These are phyloP conservation scores for Scophthalmus maximus DNA, from an alignment of 2,113 vertebrate genomes.

Conservation along the genomic window DNA sequence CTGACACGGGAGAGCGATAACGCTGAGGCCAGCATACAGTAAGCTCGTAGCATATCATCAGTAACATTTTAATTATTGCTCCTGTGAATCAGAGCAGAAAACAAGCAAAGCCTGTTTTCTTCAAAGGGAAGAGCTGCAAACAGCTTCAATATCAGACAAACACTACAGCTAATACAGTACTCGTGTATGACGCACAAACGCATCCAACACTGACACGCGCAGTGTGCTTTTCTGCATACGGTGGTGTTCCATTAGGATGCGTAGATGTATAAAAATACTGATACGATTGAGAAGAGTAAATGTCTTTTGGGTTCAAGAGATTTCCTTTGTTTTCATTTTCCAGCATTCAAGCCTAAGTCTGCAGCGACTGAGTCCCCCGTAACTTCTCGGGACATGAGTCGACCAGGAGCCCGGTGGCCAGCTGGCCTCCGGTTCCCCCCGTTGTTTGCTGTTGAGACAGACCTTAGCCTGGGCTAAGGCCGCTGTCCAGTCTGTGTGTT, in stretches of 20 bases:
- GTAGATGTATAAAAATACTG: slow-evolving; percentile 72
- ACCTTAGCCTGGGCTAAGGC: slow-evolving; percentile 45
- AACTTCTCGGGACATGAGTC: slow-evolving; percentile 48
- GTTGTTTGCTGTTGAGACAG: slow-evolving; percentile 46
- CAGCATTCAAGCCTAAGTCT: slow-evolving; percentile 72
- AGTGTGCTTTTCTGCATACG: slow-evolving; percentile 48
- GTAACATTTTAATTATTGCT: slow-evolving; percentile 50
- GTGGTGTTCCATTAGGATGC: slow-evolving; percentile 48
- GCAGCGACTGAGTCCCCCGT: slow-evolving; percentile 52
- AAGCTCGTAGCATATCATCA: slow-evolving; percentile 53
- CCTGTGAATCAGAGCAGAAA: slow-evolving; percentile 50
- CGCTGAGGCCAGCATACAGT: slow-evolving; percentile 36
- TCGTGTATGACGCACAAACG: slow-evolving; percentile 60
- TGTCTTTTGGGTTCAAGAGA: slow-evolving; percentile 67
- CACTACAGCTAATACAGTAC: slow-evolving; percentile 74
- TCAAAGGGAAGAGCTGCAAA: slow-evolving; percentile 57
- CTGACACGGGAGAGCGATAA: slow-evolving; percentile 5
- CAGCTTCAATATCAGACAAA: too few relatives aligned
- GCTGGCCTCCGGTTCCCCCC: slow-evolving; percentile 40
- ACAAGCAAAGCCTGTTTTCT: slow-evolving; percentile 68
- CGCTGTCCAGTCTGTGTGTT: slow-evolving; percentile 43
- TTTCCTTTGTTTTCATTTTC: slow-evolving; percentile 70
- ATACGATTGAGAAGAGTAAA: slow-evolving; percentile 70
- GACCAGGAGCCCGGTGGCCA: slow-evolving; percentile 43
- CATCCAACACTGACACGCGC: slow-evolving; percentile 47